phyloP scores from a whole-genome alignment of 2,113 vertebrate species.

The Mus pahari region DNA sequence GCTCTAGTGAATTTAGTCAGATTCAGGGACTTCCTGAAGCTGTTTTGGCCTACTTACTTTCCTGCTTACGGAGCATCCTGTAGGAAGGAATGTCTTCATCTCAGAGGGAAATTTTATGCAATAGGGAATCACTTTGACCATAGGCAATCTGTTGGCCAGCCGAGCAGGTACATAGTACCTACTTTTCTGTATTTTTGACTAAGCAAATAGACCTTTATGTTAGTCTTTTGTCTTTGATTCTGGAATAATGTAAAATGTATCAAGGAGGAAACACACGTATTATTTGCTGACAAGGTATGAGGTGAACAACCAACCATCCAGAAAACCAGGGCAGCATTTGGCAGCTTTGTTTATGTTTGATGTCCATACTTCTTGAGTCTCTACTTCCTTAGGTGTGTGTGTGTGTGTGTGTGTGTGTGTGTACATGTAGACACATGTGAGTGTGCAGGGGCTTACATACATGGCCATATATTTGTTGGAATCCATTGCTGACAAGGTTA shows the following conservation, averaged over 20 bases:
- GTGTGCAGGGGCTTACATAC: no score
- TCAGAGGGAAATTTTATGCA: neutral
- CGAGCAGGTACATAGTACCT: neutral
- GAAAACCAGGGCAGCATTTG: neutral
- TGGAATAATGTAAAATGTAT: neutral
- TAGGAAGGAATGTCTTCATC: neutral
- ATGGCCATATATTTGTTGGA: neutral
- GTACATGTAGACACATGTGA: no score
- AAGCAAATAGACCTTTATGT: neutral
- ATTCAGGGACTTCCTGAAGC: neutral
- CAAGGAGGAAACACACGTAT: neutral
- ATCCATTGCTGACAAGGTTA: neutral
- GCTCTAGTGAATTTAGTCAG: neutral
- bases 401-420: fast-evolving
- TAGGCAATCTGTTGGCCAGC: neutral
- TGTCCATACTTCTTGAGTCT: neutral
- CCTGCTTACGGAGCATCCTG: neutral
- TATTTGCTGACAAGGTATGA: neutral
- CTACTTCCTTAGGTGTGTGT: neutral
- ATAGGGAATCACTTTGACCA: no score
- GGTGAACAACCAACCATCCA: neutral
- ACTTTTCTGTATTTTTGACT: neutral
- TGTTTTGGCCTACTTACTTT: neutral
- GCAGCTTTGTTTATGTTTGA: neutral
- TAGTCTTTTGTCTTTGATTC: neutral